Base-by-base conservation (phyloP, 2,797 vertebrate species). In the Chloroceryle inda region DNA sequence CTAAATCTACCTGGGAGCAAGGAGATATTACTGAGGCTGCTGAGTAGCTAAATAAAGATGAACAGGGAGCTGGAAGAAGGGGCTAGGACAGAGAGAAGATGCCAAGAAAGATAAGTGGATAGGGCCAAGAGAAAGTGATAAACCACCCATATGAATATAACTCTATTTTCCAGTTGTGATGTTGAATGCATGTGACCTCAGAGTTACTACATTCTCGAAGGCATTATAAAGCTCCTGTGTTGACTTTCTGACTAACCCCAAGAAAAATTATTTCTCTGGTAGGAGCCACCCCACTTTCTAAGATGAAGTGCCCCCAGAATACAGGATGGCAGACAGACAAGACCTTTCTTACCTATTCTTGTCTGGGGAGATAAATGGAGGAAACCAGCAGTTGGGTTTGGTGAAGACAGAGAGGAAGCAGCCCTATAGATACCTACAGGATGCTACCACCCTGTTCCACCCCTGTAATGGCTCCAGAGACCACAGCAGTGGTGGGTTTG, bases 1-100 rank as follows among this genome's bases (percentile, higher is more conserved):
- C 83, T 56, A n/a, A 82, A 80, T 11, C 21, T 22, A 29, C 0
- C 0, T 0, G 3, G 0, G 1, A 69, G 33, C 52, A 74, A 64
- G 9, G 26, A 58, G 38, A 44, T 14, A 50, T 9, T 45, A 37
- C 4, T 1, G 24, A 21, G 27, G 33, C 52, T 83, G 38, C 84
- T 49, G 45, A 23, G 56, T 1, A 73, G 44, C 49, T 75, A 64
- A 17, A 44, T 47, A 23, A 40, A 61, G 62, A 19, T 23, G 78
- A 50, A 56, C 5, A 29, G 12, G 49, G 40, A 68, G 24, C n/a
- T 82, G 67, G 52, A 62, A 42, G 72, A 82, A 73, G 31, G 24
- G n/a, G 3, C 8, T 75, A 38, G 13, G 38, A 35, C n/a, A 89
- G 31, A 78, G 63, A 77, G 22, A 29, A 79, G 26, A 23, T 75